phyloP scores from a whole-genome alignment of 2,888 invertebrate species.

The Dioctria rufipes region DNA sequence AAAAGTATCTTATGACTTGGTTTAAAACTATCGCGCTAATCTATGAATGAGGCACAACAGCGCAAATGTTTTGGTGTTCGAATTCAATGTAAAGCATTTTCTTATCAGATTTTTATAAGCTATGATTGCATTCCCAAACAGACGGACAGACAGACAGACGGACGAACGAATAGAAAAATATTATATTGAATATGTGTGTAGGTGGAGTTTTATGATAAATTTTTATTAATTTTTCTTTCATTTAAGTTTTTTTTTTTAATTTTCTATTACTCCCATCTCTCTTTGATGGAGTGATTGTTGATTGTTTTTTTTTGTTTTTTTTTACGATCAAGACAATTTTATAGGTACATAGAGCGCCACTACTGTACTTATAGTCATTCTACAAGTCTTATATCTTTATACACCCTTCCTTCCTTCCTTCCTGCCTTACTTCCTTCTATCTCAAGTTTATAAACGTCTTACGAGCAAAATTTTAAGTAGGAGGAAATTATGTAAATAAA shows the following conservation, averaged over 20 bases:
- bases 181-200: neutral
- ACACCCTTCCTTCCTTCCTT: too few species aligned
- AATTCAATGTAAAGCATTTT: slow-evolving; percentile 29
- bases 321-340: neutral
- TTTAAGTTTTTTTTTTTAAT: neutral
- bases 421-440: too few species aligned
- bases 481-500: neutral
- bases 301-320: neutral
- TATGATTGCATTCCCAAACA: too few species aligned
- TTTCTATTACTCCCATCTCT: neutral
- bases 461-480: slow-evolving; percentile 6
- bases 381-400: too few species aligned
- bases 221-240: slow-evolving; percentile 16
- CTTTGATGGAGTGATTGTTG: neutral
- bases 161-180: too few species aligned
- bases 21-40: too few species aligned
- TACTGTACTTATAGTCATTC: too few species aligned
- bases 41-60: too few species aligned
- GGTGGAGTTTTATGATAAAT: slow-evolving; percentile 42
- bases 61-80: slow-evolving; percentile 16
- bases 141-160: too few species aligned
- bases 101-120: slow-evolving; percentile 36
- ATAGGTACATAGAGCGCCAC: too few species aligned
- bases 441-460: neutral
- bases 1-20: slow-evolving; percentile 37